Evolutionary conservation across 2,113 vertebrate species (phyloP).

Genomic region (Gallinago undulata): DNA sequence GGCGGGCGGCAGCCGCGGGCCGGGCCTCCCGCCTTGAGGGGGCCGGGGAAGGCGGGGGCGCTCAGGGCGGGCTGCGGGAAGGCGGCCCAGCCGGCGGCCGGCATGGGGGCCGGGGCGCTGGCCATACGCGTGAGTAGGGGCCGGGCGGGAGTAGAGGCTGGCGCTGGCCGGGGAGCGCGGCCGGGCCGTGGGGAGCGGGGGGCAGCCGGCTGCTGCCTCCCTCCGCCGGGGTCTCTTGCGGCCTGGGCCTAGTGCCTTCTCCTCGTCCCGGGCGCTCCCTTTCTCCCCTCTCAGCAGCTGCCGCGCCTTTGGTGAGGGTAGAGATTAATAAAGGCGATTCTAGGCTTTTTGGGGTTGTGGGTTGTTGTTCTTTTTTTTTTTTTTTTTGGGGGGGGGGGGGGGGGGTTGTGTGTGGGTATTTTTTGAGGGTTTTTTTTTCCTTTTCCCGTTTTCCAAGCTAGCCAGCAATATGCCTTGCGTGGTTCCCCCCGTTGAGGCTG

Average conservation of each 20-base stretch:
- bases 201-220: not conserved
- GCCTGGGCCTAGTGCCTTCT: not conserved
- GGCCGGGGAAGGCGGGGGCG: not conserved
- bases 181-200: not conserved
- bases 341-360: not conserved
- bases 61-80: not conserved
- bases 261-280: not conserved
- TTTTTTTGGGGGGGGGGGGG: too few relatives aligned
- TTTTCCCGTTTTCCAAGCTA: not conserved
- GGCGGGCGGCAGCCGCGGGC: not conserved
- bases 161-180: not conserved
- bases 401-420: too few relatives aligned
- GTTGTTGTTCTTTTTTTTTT: too few relatives aligned
- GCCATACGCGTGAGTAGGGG: conserved; percentile 89
- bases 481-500: not conserved
- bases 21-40: not conserved
- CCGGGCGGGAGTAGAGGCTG: not conserved
- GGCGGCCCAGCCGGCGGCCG: not conserved
- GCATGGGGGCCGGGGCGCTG: conserved; percentile 90
- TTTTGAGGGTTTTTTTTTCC: too few relatives aligned
- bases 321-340: not conserved
- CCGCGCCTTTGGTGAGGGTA: not conserved
- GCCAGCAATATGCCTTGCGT: not conserved
- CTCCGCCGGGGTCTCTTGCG: not conserved
- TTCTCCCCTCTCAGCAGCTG: not conserved